These are phyloP conservation scores for Siderastrea siderea DNA, from an alignment of 92 coral and sea anemone species.

Conservation along the genomic window DNA sequence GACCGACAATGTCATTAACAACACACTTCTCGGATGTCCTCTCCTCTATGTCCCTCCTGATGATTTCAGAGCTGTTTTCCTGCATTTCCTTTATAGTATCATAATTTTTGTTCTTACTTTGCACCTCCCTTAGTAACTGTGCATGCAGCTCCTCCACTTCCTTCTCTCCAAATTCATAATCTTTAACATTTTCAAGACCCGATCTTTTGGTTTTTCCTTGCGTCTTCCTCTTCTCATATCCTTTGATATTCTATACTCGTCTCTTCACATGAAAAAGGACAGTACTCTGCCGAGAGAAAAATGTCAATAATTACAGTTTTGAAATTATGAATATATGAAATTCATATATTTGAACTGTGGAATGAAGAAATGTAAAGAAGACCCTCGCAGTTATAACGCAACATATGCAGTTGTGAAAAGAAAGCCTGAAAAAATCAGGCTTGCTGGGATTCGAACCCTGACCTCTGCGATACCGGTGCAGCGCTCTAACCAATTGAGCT, in stretches of 20 bases:
- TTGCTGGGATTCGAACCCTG: no score
- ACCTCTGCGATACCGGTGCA: no score
- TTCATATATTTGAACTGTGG: no score
- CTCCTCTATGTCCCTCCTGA: conserved; percentile 14
- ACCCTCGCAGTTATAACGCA: no score
- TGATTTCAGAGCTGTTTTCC: conserved; percentile 19
- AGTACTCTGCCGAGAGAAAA: conserved; percentile 17
- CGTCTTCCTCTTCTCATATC: not conserved
- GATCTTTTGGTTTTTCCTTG: conserved; percentile 8
- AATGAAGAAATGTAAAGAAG: no score
- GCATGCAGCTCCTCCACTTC: conserved; percentile 23
- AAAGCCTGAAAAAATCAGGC: no score
- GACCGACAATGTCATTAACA: not conserved
- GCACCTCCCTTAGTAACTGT: conserved; percentile 19
- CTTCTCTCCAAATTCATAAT: conserved; percentile 13
- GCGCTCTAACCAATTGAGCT: no score
- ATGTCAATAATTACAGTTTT: conserved; percentile 7
- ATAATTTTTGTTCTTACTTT: conserved; percentile 19
- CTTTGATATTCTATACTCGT: conserved; percentile 8
- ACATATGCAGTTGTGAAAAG: no score
- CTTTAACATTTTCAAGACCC: conserved; percentile 15
- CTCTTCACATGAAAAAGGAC: conserved; percentile 24
- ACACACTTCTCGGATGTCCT: conserved; percentile 17
- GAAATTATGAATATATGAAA: no score
- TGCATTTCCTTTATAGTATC: conserved; percentile 11